Conservation (phyloP, 2,113 vertebrate species). For the Choloepus hoffmanni region DNA sequence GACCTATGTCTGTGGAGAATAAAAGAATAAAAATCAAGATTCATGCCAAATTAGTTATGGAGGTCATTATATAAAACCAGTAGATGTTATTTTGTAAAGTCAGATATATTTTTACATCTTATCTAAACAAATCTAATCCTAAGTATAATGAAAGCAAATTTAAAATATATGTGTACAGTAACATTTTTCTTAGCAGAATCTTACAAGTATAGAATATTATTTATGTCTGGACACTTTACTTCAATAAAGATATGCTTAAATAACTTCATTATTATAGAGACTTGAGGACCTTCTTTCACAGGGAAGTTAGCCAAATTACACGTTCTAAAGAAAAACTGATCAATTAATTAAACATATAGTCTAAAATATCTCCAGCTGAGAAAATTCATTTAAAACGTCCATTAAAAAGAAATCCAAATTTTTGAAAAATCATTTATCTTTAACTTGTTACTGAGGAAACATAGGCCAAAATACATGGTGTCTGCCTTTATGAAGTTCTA, state of each 20-base stretch:
- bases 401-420: not conserved
- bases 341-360: not conserved
- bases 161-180: not conserved
- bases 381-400: not conserved
- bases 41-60: not conserved
- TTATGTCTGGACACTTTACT: not conserved
- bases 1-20: not conserved
- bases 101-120: not conserved
- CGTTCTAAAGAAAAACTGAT: not conserved
- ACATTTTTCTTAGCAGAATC: not conserved
- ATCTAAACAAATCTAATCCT: not conserved
- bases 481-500: not conserved
- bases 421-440: constrained; percentile 21
- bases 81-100: not conserved
- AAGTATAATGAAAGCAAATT: not conserved
- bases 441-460: not conserved
- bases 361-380: not conserved
- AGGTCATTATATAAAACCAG: not conserved
- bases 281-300: not conserved
- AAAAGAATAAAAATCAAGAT: not conserved
- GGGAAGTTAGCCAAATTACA: not conserved
- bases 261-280: constrained; percentile 27
- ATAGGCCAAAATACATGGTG: not conserved
- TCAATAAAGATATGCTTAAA: not conserved
- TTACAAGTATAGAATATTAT: not conserved